These are phyloP conservation scores for Drosophila malerkotliana DNA, from an alignment of 1,140 invertebrate species.

Conservation along the genomic window DNA sequence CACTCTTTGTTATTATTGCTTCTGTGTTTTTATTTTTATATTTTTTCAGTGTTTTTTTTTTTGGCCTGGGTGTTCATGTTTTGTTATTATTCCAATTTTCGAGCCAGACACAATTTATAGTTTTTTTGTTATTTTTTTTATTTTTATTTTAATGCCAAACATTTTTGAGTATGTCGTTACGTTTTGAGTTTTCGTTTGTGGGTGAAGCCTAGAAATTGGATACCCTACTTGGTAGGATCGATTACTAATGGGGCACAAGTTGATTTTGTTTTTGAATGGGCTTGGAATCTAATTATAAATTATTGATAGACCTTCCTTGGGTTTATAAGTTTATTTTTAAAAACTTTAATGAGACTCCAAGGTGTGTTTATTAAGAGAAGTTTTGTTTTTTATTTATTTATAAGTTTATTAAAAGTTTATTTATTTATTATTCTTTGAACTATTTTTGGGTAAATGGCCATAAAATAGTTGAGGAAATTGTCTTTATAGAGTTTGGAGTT, in stretches of 20 bases:
- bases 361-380: neutral
- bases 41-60: conserved; percentile 37
- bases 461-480: neutral
- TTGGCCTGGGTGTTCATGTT: conserved; percentile 31
- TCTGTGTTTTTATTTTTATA: conserved; percentile 11
- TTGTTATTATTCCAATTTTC: conserved; percentile 50
- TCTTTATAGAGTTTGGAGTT: neutral
- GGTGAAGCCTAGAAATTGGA: conserved; percentile 10
- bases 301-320: neutral
- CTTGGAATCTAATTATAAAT: neutral
- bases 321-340: neutral
- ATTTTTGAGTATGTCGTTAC: conserved; percentile 16
- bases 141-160: conserved; percentile 18
- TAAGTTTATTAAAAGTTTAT: neutral
- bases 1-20: conserved; percentile 40
- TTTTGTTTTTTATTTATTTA: neutral
- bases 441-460: neutral
- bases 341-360: neutral
- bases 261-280: neutral
- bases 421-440: neutral
- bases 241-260: neutral
- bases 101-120: conserved; percentile 54
- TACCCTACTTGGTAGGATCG: conserved; percentile 7
- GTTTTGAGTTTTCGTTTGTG: neutral
- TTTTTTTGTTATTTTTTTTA: conserved; percentile 9